A percentile compares a stretch with the other conserved stretches of the same genome.
These are phyloP conservation scores for Microchrysa polita DNA, from an alignment of 2,888 invertebrate genomes.

Conservation along the genomic window DNA sequence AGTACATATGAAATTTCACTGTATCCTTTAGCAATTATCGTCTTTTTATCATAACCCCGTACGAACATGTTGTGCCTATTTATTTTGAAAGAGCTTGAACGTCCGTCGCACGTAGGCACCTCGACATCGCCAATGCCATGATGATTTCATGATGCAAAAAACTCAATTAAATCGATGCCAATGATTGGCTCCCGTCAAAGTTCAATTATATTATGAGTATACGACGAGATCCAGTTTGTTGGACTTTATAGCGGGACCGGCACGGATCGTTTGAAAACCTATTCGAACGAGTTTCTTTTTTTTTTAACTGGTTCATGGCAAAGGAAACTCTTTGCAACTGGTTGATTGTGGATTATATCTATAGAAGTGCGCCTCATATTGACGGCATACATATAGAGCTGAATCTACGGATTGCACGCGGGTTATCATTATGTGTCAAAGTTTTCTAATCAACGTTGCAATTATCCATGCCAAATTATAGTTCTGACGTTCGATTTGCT, in stretches of 20 bases:
- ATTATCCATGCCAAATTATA: slow-evolving; percentile 48
- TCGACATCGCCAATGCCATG: no score
- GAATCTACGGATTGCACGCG: slow-evolving; percentile 29
- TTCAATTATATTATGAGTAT: slow-evolving; percentile 49
- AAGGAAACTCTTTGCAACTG: slow-evolving; percentile 30
- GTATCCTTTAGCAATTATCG: no score
- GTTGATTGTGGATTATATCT: slow-evolving; percentile 39
- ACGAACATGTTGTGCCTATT: no score
- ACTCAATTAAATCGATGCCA: slow-evolving; percentile 50
- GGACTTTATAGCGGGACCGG: slow-evolving; percentile 20
- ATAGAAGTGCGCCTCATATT: slow-evolving; percentile 34
- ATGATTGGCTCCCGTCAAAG: slow-evolving; percentile 47
- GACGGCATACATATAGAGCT: slow-evolving; percentile 10
- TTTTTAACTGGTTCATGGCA: slow-evolving; percentile 39
- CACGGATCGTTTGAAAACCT: slow-evolving; percentile 31
- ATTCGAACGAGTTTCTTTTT: slow-evolving; percentile 33
- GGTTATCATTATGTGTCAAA: slow-evolving; percentile 50
- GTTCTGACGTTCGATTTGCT: slow-evolving; percentile 31
- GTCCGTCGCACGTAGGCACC: slow-evolving; percentile 12
- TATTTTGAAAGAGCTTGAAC: no score
- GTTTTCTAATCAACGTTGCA: slow-evolving; percentile 50
- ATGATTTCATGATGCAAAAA: slow-evolving; percentile 45
- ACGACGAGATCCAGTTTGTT: neutral
- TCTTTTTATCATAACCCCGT: no score
- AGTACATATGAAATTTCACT: no score